phyloP scores from a whole-genome alignment of 2,888 invertebrate species.

The Cantharis lateralis region DNA sequence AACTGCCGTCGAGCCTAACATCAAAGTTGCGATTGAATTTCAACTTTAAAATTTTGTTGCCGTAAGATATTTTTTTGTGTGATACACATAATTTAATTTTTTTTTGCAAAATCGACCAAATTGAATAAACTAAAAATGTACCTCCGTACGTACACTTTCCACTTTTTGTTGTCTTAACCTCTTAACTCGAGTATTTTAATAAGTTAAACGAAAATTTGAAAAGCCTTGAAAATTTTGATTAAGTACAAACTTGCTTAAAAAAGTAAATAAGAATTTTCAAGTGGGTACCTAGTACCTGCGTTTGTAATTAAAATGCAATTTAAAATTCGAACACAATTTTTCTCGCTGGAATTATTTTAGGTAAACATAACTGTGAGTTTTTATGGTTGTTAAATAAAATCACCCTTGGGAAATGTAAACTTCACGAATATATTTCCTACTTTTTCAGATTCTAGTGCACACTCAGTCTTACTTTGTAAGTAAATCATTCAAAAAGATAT shows the following conservation, averaged over 20 bases:
- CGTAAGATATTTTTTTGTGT: not conserved
- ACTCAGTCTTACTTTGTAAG: conserved; percentile 15
- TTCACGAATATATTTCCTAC: conserved; percentile 28
- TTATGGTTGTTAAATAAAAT: conserved; percentile 24
- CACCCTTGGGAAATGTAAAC: conserved; percentile 31
- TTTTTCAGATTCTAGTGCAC: conserved; percentile 20
- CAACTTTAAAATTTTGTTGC: not conserved
- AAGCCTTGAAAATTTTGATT: not conserved
- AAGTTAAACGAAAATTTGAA: not conserved
- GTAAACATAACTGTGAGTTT: conserved; percentile 29
- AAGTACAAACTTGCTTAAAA: not conserved
- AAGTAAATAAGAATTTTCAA: not conserved
- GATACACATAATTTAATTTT: not conserved
- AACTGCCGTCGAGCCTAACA: conserved; percentile 14
- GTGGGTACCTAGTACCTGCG: not conserved
- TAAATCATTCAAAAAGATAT: conserved; percentile 15
- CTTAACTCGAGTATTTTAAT: not conserved
- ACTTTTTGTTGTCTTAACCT: not conserved
- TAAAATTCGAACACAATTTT: conserved; percentile 15
- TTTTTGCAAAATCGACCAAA: not conserved
- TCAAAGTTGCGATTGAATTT: conserved; percentile 13
- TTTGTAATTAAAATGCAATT: conserved; percentile 5
- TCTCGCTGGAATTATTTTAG: conserved; percentile 25
- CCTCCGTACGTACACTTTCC: not conserved
- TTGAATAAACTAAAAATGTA: not conserved